Percentiles rank a stretch among this genome's conserved stretches.
Evolutionary conservation across 2,888 invertebrate species (phyloP).

Genomic region (Neoascia interrupta): DNA sequence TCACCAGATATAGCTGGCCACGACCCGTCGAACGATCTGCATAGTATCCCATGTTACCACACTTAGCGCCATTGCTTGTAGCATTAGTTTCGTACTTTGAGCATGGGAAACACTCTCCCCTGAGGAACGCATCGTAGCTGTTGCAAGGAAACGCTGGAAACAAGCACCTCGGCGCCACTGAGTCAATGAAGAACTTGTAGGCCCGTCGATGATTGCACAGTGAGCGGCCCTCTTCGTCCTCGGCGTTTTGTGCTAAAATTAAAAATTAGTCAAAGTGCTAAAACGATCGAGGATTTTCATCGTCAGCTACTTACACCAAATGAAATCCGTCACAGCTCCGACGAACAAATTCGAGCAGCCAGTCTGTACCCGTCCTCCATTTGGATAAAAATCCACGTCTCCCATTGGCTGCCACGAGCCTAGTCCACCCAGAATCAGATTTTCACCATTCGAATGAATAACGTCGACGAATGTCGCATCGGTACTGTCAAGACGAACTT

Average conservation of each 20-base stretch:
- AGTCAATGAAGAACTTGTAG: conserved; percentile 96
- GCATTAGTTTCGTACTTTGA: conserved; percentile 75
- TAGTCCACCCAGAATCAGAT: conserved; percentile 90
- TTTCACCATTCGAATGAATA: conserved; percentile 96
- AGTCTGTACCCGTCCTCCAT: conserved; percentile 94
- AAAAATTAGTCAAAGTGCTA: conserved; percentile 24
- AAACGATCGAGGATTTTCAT: background rate
- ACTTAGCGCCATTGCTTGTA: conserved; percentile 79
- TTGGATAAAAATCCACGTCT: conserved; percentile 95
- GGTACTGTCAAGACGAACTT: conserved; percentile 89
- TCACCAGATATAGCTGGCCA: conserved; percentile 93
- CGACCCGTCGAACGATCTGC: conserved; percentile 91
- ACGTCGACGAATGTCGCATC: conserved; percentile 96
- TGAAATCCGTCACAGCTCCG: conserved; percentile 93
- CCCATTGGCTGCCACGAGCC: conserved; percentile 96
- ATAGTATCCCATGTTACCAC: conserved; percentile 97
- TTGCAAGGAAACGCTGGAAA: conserved; percentile 95
- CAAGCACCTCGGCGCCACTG: conserved; percentile 93
- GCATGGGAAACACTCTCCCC: conserved; percentile 89
- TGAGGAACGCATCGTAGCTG: conserved; percentile 90
- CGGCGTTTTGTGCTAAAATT: conserved; percentile 83
- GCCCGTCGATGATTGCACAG: conserved; percentile 96
- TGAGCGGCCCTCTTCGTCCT: conserved; percentile 92
- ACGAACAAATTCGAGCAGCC: conserved; percentile 95
- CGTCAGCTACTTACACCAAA: conserved; percentile 86